These are phyloP conservation scores for Polymixis flavicincta DNA, from an alignment of 2,888 invertebrate genomes.

Conservation along the genomic window DNA sequence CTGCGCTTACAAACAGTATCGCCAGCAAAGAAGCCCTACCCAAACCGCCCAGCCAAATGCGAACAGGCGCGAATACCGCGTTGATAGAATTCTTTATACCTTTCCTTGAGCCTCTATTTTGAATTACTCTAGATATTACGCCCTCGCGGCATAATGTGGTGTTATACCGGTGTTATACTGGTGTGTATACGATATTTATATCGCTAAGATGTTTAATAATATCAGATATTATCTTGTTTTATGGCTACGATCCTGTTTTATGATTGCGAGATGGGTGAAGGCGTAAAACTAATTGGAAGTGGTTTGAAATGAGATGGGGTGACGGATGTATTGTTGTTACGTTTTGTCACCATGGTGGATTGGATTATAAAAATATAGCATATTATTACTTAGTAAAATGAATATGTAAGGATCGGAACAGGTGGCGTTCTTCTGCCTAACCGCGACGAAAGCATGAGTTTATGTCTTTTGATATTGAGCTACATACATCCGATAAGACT, in stretches of 20 bases:
- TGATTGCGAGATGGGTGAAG: conserved; percentile 37
- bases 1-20: conserved; percentile 21
- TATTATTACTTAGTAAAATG: background rate
- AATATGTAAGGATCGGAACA: background rate
- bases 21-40: conserved; percentile 63
- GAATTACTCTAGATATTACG: conserved; percentile 74
- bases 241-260: conserved; percentile 54
- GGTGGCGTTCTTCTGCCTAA: background rate
- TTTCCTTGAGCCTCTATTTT: conserved; percentile 70
- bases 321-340: conserved; percentile 8
- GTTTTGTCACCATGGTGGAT: background rate
- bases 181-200: conserved; percentile 54
- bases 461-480: too few species aligned
- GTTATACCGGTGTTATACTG: conserved; percentile 46
- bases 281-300: conserved; percentile 56
- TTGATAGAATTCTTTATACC: conserved; percentile 87
- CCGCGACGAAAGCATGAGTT: too few species aligned
- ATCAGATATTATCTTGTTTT: conserved; percentile 58
- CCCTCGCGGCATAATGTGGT: conserved; percentile 49
- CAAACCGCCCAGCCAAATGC: conserved; percentile 72
- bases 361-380: background rate
- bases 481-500: too few species aligned
- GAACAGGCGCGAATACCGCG: conserved; percentile 80
- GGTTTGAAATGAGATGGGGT: conserved; percentile 41
- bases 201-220: conserved; percentile 62